Base-by-base conservation (phyloP, 2,888 invertebrate species). In the Microplitis deprimator region DNA sequence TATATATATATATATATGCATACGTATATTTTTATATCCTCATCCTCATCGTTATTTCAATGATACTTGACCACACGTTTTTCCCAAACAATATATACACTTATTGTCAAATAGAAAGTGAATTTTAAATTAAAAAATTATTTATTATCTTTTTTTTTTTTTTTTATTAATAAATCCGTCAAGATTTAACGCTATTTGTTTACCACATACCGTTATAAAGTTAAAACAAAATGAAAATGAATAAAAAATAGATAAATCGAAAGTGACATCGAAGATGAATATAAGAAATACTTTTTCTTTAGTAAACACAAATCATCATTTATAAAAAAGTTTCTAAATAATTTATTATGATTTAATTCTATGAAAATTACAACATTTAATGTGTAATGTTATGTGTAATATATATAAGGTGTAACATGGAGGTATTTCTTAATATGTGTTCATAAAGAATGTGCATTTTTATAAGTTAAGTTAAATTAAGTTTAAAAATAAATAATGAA, bases 31-130 rank as follows among this genome's bases (percentile, higher is more conserved):
- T 50, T 10, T 50, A 50, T 50, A 50, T 50, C 13, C 13, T 50
- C 40, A 38, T 72, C 17, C 62, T 74, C 68, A 61, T 68, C 77
- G 39, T 73, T 20, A 73, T n/a, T 69, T 62, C 13, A 77, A 69
- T 77, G 73, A 62, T 73, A 73, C 77, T 77, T 77, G 77, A 74
- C 73, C 77, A 60, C 20, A 64, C 16, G 40, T 62, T 67, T 39
- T 60, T 74, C 65, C 29, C 13, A 50, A 50, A 38, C 40, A 6
- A 68, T 39, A 60, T 20, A 39, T 38, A 67, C 65, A 67, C 41
- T 65, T 17, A 38, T 38, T 65, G 65, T 65, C 62, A 20, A 64
- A 29, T 60, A 70, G 70, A 70, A 60, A 70, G 50, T 59, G 13
- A 70, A 71, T 61, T 50, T 50, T 13, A 50, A 50, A 50, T 50